Conservation (phyloP, 2,888 invertebrate species). For the Baronia brevicornis region DNA sequence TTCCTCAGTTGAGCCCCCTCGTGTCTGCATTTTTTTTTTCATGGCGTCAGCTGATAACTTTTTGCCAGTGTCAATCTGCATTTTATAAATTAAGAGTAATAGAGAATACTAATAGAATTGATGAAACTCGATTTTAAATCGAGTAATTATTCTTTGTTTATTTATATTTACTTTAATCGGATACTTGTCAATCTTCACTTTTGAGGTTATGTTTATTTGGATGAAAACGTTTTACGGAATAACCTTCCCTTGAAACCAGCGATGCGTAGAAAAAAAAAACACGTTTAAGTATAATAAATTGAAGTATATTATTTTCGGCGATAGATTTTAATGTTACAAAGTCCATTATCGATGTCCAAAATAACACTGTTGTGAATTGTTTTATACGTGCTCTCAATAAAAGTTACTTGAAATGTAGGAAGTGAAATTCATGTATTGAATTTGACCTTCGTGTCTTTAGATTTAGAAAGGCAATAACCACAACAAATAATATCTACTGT, state of each 20-base stretch:
- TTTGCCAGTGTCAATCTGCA: no score
- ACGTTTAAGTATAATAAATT: slow-evolving; percentile 20
- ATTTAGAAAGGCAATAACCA: slow-evolving; percentile 5
- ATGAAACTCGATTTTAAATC: background rate
- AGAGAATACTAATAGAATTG: background rate
- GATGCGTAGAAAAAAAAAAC: slow-evolving; percentile 26
- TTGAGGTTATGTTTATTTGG: slow-evolving; percentile 25
- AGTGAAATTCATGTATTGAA: slow-evolving; percentile 8
- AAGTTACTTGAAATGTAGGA: slow-evolving; percentile 9
- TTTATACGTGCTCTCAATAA: background rate
- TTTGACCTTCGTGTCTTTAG: slow-evolving; percentile 7
- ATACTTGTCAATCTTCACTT: slow-evolving; percentile 29
- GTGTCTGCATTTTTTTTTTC: no score
- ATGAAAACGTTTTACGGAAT: slow-evolving; percentile 23
- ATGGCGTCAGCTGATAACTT: no score
- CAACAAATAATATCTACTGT: slow-evolving; percentile 1
- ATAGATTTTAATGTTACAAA: slow-evolving; percentile 1
- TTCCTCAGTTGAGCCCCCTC: no score
- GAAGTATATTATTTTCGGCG: background rate
- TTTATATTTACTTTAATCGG: slow-evolving; percentile 8
- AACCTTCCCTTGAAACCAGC: slow-evolving; percentile 59
- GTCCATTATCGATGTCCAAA: background rate
- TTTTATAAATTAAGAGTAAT: background rate
- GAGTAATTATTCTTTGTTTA: background rate
- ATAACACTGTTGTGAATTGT: background rate